Conservation (phyloP, 2,113 vertebrate genomes). For the Paralichthys olivaceus region DNA sequence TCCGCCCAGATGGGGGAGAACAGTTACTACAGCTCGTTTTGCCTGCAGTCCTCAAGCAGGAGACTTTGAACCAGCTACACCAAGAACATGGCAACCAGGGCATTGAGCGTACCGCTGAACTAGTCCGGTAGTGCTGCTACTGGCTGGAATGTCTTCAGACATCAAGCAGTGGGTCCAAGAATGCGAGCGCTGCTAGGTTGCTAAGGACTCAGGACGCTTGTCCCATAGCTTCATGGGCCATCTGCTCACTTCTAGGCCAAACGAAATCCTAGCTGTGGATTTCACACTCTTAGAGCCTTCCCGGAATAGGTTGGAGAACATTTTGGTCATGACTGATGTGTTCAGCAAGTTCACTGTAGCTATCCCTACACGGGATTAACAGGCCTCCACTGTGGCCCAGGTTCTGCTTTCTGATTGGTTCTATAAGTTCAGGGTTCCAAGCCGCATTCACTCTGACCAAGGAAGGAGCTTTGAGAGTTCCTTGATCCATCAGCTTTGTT, state of each 20-base stretch:
- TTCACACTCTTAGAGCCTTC: conserved; percentile 3
- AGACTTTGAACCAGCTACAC: neutral
- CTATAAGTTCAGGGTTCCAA: neutral
- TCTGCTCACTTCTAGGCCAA: neutral
- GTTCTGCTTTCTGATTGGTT: neutral
- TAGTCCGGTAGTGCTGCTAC: no score
- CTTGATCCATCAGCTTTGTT: conserved; percentile 1
- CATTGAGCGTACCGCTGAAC: neutral
- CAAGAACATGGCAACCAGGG: conserved; percentile 32
- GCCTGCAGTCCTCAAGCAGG: neutral
- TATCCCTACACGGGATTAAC: neutral
- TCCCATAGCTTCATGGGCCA: neutral
- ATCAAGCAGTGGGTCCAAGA: neutral
- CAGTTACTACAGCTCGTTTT: neutral
- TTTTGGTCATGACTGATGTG: conserved; percentile 8
- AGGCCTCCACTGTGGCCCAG: neutral
- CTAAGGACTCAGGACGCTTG: neutral
- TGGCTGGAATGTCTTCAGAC: conserved; percentile 2
- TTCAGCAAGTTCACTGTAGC: neutral
- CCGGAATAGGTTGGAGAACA: neutral
- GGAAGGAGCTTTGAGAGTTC: conserved; percentile 1
- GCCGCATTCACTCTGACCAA: neutral
- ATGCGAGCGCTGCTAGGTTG: neutral
- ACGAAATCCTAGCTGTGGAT: conserved; percentile 1
- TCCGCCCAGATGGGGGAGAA: neutral